Evolutionary conservation across 1,140 invertebrate species (phyloP).

Genomic region (Wasmannia auropunctata): DNA sequence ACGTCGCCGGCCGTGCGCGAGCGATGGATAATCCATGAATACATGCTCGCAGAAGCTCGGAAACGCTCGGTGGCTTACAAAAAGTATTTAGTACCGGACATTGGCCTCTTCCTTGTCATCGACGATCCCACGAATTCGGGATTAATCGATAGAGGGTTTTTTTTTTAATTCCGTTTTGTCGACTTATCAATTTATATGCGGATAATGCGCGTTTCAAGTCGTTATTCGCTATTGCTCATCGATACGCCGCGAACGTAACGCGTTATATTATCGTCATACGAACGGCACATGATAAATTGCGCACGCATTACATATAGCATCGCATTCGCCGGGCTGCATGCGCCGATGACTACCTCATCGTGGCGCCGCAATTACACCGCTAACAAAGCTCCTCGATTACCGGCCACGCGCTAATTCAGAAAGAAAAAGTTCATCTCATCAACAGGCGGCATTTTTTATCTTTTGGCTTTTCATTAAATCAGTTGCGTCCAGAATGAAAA

Average conservation of each 20-base stretch:
- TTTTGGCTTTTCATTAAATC: not conserved
- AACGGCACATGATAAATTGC: constrained; percentile 32
- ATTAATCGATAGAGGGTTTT: not conserved
- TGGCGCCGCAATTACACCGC: constrained; percentile 22
- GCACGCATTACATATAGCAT: not conserved
- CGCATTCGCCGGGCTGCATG: not conserved
- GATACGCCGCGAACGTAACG: constrained; percentile 14
- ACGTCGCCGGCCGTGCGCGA: not conserved
- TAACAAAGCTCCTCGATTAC: constrained; percentile 33
- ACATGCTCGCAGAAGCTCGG: not conserved
- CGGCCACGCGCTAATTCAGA: not conserved
- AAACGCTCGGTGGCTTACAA: constrained; percentile 20
- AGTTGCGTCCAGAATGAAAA: not conserved
- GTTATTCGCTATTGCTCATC: not conserved
- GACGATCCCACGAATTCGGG: not conserved
- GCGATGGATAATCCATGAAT: not conserved
- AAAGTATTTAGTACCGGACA: constrained; percentile 12
- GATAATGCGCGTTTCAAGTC: not conserved
- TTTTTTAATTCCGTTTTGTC: not conserved
- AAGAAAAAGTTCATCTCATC: not conserved
- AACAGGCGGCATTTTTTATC: not conserved
- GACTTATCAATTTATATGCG: constrained; percentile 5
- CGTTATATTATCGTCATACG: constrained; percentile 17
- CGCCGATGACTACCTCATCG: constrained; percentile 3
- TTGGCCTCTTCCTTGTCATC: not conserved